These are phyloP conservation scores for Chaetorhynchus papuensis DNA, from an alignment of 2,113 vertebrate species.

Conservation along the genomic window DNA sequence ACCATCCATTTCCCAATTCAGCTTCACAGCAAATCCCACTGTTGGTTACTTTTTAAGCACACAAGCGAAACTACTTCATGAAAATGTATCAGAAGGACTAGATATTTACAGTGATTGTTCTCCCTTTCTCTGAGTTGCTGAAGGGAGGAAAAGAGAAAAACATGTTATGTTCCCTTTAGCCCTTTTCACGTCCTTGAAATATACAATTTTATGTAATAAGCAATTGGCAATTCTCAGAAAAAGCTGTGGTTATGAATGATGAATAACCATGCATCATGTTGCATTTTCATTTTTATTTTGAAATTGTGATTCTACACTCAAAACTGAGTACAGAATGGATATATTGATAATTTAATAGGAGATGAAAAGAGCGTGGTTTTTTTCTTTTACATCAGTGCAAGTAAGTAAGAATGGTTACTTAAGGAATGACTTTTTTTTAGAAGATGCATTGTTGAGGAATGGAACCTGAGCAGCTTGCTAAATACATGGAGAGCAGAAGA, in stretches of 20 bases:
- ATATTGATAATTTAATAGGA: slow-evolving; percentile 14
- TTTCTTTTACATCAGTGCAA: not conserved
- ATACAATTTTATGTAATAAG: slow-evolving; percentile 14
- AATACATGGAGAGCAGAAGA: not conserved
- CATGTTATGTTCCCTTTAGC: not conserved
- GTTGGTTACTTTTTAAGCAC: not conserved
- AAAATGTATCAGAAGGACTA: not conserved
- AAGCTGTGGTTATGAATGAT: not conserved
- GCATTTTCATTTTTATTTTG: slow-evolving; percentile 39
- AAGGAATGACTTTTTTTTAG: not conserved
- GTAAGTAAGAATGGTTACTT: not conserved
- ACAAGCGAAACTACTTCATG: not conserved
- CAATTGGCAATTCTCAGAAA: slow-evolving; percentile 44
- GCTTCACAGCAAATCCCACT: not conserved
- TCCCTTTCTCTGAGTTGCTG: not conserved
- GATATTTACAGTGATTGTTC: not conserved
- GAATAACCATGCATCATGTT: slow-evolving; percentile 32
- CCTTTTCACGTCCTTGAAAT: slow-evolving; percentile 19
- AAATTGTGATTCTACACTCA: slow-evolving; percentile 3
- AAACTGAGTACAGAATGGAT: not conserved
- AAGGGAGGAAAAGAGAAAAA: slow-evolving; percentile 5
- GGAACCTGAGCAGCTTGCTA: not conserved
- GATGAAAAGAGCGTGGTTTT: not conserved
- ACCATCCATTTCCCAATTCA: slow-evolving; percentile 6
- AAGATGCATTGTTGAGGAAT: not conserved